Evolutionary conservation across 2,113 vertebrate genomes (phyloP), one percentile per base, ranked within the genome.

Genomic region (Mellivora capensis): DNA sequence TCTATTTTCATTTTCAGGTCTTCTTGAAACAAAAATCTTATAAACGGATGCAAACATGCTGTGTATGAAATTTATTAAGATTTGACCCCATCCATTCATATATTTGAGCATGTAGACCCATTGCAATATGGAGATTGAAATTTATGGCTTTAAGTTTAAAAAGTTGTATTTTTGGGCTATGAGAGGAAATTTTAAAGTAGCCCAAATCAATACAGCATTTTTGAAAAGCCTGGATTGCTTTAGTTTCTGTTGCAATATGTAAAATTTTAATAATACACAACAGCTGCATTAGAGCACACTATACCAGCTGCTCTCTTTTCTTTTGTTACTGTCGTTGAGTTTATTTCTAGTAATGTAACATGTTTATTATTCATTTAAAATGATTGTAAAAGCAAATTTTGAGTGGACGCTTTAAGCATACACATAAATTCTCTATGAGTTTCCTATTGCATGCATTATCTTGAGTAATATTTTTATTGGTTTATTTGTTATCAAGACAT

Each of bases 341-440:
- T 86, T 95, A 67, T 97, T 95, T 93, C 93, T 79, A 93, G 90
- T 88, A 57, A 69, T 54, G 13, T 25, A 37, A 44, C 29, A 25
- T 82, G 64, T 94, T 88, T 94, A 96, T 92, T 86, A 93, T 87
- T 52, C 79, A 97, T 81, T 96, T 92, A 95, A 86, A 90, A 82
- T 37, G 42, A 57, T 61, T 44, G 67, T 77, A 94, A 97, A 77
- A 80, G 85, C 90, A 97, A 90, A 80, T 57, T 64, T 81, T 80
- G 69, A 25, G 94, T 61, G 87, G 97, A 74, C 80, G 59, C 6
- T 97, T 82, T 94, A 85, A 90, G 62, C 59, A 80, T 44, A 14
- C 13, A 34, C 39, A 64, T 39, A 77, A 90, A 72, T 76, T 89
- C 37, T 74, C 91, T 61, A 85, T 0, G 25, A 88, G 71, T 76